Conservation (phyloP, 2,113 vertebrate species). For the Seriola quinqueradiata region DNA sequence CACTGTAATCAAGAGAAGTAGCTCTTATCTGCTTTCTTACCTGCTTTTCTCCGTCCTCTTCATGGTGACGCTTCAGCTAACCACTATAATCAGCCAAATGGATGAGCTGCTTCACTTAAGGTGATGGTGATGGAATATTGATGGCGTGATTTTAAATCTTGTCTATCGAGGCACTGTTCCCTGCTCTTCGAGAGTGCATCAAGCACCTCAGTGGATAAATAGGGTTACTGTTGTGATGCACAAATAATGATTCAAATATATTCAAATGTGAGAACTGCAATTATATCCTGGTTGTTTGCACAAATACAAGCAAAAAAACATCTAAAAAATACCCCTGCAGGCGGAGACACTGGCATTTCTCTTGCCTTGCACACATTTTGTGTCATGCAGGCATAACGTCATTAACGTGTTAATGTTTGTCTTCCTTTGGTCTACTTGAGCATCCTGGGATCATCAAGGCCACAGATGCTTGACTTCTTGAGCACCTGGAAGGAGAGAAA, state of each 20-base stretch:
- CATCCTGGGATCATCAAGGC: constrained; percentile 31
- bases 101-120: constrained; percentile 47
- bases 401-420: not conserved
- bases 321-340: constrained; percentile 40
- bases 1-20: constrained; percentile 26
- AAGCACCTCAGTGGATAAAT: not conserved
- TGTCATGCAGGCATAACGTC: not conserved
- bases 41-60: constrained; percentile 29
- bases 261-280: constrained; percentile 36
- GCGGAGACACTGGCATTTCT: not conserved
- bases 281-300: constrained; percentile 16
- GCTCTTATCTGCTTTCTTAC: constrained; percentile 38
- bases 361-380: not conserved
- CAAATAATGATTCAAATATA: constrained; percentile 49
- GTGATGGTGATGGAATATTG: constrained; percentile 57
- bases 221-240: not conserved
- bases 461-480: constrained; percentile 2
- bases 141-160: constrained; percentile 54
- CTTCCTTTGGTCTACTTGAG: constrained; percentile 5
- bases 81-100: constrained; percentile 65
- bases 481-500: constrained; percentile 6
- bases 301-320: constrained; percentile 18
- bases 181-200: constrained; percentile 9
- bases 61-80: constrained; percentile 37
- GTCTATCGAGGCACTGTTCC: not conserved